A percentile compares a stretch with the other conserved stretches of the same genome.
Evolutionary conservation across 2,797 vertebrate genomes (phyloP).

Genomic region (Falco rusticolus): DNA sequence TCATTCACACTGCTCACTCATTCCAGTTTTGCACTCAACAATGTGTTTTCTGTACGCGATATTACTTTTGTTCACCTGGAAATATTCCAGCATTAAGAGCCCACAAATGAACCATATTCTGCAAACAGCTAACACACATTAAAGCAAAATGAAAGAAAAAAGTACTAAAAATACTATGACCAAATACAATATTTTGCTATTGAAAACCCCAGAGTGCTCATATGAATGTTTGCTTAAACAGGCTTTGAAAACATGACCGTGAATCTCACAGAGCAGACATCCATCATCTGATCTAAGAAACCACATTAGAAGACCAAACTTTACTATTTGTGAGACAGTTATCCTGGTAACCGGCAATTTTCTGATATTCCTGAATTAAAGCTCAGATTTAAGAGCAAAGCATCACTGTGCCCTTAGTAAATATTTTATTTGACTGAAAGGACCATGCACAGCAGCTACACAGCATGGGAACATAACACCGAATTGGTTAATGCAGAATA

Average conservation of each 20-base stretch:
- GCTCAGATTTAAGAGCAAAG: background rate
- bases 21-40: rapidly evolving
- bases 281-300: background rate
- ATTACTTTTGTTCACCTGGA: background rate
- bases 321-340: background rate
- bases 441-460: background rate
- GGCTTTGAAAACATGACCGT: background rate
- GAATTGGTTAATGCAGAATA: background rate
- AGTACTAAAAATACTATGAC: background rate
- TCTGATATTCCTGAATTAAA: background rate
- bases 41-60: background rate
- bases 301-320: background rate
- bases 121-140: background rate
- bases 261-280: background rate
- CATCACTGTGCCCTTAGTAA: background rate
- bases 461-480: background rate
- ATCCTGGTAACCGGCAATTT: background rate
- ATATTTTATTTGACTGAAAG: background rate
- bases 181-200: background rate
- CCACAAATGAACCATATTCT: background rate
- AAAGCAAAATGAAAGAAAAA: background rate
- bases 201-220: background rate
- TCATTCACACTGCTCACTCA: background rate
- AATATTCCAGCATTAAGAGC: background rate
- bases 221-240: background rate